Evolutionary conservation across 2,113 vertebrate genomes (phyloP).

Genomic region (Tenrec ecaudatus): DNA sequence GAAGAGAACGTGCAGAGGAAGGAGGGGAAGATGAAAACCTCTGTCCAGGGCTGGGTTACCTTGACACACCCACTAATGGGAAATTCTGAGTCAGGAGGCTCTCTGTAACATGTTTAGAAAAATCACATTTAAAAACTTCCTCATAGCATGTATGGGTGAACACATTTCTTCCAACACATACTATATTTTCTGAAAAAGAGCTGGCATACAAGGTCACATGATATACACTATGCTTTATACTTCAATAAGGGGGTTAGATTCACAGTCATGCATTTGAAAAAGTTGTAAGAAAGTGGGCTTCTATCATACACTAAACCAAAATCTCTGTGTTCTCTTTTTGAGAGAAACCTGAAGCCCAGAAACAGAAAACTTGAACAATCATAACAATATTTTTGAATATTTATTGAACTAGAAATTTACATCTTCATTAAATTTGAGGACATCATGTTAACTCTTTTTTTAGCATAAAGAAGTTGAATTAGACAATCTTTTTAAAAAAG

Average conservation of each 20-base stretch:
- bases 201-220: neutral
- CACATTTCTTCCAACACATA: conserved; percentile 42
- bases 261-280: neutral
- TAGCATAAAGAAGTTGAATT: conserved; percentile 38
- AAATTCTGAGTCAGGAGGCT: conserved; percentile 57
- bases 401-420: conserved; percentile 64
- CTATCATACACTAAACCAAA: neutral
- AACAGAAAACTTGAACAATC: neutral
- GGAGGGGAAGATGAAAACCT: conserved; percentile 76
- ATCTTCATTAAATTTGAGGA: conserved; percentile 58
- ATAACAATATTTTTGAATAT: conserved; percentile 46
- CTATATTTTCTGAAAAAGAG: conserved; percentile 24
- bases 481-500: neutral
- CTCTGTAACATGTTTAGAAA: conserved; percentile 56
- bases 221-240: neutral
- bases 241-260: conserved; percentile 15
- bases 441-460: conserved; percentile 30
- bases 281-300: neutral
- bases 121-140: conserved; percentile 35
- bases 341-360: conserved; percentile 34
- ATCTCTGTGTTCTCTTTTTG: conserved; percentile 8
- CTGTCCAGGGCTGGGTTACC: neutral
- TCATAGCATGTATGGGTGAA: neutral
- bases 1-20: conserved; percentile 62
- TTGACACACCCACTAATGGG: conserved; percentile 10